Base-by-base conservation (phyloP, 1,140 invertebrate genomes). In the Lordiphosa collinella region DNA sequence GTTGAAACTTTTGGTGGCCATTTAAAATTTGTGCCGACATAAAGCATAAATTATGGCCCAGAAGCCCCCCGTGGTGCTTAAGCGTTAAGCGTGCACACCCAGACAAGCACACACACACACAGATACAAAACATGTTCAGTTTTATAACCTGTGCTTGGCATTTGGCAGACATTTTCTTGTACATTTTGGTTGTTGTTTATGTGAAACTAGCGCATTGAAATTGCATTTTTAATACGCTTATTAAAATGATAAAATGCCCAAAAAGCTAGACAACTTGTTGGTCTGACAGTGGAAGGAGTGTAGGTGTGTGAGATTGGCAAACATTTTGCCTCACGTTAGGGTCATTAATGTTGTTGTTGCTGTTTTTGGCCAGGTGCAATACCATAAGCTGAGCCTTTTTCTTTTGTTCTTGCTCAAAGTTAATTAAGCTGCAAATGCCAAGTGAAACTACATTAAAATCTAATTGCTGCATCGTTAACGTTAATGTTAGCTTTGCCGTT, bases 341-440 rank as follows among this genome's bases (percentile, higher is more conserved):
- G 53, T 50, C 75, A 80, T 69, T 69, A 75, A 58, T 62, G 43
- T 54, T 32, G 60, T 62, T 60, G 36, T n/a, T n/a, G n/a, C n/a
- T n/a, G n/a, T 43, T 32, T 51, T 40, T 18, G 8, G 25, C 38
- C 43, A 47, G 16, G 40, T 55, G 70, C 74, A 67, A 53, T 75
- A 63, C 69, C 69, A 69, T 65, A 64, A 54, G 59, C 51, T 35
- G 25, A n/a, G 34, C 11, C 38, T 46, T 7, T 18, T 36, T 47
- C 36, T 22, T 52, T 36, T n/a, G n/a, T n/a, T n/a, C 34, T 41
- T 13, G 53, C 25, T 36, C 36, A 69, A 66, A 69, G 46, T 63
- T 80, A 80, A 80, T 80, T 80, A 74, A 80, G 76, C 75, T 80
- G 76, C 78, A 72, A 82, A 76, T 76, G 78, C 78, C 52, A 29